These are phyloP conservation scores for Myotis pilosus DNA, from an alignment of 2,797 vertebrate species.

Conservation along the genomic window DNA sequence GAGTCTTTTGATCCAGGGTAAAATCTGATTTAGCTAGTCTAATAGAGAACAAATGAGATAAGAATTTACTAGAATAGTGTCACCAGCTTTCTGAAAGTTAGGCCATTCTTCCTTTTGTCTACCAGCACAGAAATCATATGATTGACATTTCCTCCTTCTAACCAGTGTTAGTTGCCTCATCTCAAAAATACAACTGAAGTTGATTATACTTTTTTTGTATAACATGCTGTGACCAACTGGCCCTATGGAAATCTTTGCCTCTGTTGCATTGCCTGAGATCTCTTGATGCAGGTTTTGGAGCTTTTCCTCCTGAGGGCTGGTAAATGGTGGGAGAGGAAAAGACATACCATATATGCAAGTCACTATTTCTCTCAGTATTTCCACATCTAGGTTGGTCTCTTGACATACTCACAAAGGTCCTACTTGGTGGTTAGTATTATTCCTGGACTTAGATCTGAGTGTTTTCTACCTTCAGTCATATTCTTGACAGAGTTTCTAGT, in stretches of 20 bases:
- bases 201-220: background rate
- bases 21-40: slow-evolving; percentile 25
- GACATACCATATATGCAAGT: background rate
- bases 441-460: background rate
- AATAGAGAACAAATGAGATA: background rate
- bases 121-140: background rate
- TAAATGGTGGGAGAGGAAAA: background rate
- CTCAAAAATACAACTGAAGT: background rate
- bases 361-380: background rate
- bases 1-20: background rate
- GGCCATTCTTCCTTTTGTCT: background rate
- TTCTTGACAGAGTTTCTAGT: background rate
- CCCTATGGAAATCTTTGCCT: background rate
- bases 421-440: background rate
- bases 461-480: background rate
- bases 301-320: background rate
- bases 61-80: background rate
- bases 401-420: background rate
- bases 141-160: slow-evolving; percentile 43
- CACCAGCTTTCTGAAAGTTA: slow-evolving; percentile 5
- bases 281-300: background rate
- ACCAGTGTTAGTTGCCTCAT: slow-evolving; percentile 35
- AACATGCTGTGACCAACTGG: background rate
- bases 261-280: background rate
- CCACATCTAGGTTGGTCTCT: background rate